Evolutionary conservation across 2,797 vertebrate species (phyloP).

Genomic region (Pangasius macronema): DNA sequence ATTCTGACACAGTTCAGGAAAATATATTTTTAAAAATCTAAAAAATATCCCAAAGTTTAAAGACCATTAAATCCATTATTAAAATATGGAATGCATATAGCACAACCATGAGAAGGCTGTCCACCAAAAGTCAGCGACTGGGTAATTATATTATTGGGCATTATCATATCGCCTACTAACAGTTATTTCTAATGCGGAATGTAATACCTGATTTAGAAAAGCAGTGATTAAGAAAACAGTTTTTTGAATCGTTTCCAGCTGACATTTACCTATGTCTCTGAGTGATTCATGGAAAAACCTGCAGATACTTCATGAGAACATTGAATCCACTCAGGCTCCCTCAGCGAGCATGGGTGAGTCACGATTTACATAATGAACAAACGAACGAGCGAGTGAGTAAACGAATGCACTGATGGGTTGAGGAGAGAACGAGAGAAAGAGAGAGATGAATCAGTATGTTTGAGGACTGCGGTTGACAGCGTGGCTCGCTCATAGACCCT

Average conservation of each 20-base stretch:
- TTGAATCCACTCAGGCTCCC: slow-evolving; percentile 20
- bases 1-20: background rate
- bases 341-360: slow-evolving; percentile 49
- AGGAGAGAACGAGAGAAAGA: slow-evolving; percentile 51
- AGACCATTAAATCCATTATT: background rate
- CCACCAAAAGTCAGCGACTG: background rate
- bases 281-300: slow-evolving; percentile 30
- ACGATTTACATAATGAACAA: slow-evolving; percentile 46
- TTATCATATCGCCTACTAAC: no score
- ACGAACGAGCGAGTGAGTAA: slow-evolving; percentile 2
- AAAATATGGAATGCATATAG: background rate
- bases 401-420: background rate
- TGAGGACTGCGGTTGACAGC: slow-evolving; percentile 48
- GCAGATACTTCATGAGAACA: background rate
- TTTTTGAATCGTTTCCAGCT: background rate
- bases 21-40: background rate
- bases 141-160: background rate
- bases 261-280: slow-evolving; percentile 20
- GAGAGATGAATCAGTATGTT: slow-evolving; percentile 63
- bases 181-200: background rate
- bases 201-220: background rate
- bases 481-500: slow-evolving; percentile 50
- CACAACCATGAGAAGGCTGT: background rate
- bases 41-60: no score
- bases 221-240: background rate